A percentile compares a stretch with the other conserved stretches of the same genome.
Conservation (phyloP, 2,113 vertebrate species). For the Corythornis cristatus region DNA sequence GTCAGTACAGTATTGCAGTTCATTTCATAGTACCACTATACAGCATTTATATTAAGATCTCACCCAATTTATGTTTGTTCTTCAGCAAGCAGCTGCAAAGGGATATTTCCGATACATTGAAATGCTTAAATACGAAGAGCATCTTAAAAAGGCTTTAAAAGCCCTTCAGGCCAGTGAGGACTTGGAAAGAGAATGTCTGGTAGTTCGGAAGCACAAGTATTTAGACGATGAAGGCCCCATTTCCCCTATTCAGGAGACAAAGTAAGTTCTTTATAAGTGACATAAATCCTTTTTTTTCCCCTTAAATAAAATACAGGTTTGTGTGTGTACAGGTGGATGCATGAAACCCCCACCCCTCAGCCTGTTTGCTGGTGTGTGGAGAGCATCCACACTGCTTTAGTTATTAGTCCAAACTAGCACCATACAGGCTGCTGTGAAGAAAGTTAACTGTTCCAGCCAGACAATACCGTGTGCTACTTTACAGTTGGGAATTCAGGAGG, state of each 20-base stretch:
- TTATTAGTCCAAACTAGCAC: not conserved
- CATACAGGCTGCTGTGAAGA: not conserved
- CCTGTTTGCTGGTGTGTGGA: fast-evolving
- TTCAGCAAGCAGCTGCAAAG: constrained; percentile 73
- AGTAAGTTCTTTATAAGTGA: constrained; percentile 59
- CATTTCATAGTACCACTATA: too few species aligned
- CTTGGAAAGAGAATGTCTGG: constrained; percentile 71
- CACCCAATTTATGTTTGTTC: not conserved
- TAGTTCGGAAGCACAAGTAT: constrained; percentile 70
- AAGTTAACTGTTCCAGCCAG: not conserved
- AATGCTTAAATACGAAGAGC: constrained; percentile 75
- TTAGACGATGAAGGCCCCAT: constrained; percentile 79
- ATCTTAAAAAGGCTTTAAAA: constrained; percentile 72
- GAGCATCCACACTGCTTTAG: fast-evolving
- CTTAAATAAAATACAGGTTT: not conserved
- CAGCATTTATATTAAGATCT: not conserved
- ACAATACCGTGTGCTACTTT: not conserved
- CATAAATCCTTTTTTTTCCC: not conserved
- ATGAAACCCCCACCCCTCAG: not conserved
- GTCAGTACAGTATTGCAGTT: fast-evolving
- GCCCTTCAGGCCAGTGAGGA: constrained; percentile 70
- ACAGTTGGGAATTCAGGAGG: not conserved
- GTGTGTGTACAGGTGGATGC: not conserved
- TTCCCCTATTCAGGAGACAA: constrained; percentile 76
- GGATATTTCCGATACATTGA: constrained; percentile 78